A percentile compares a stretch with the other conserved stretches of the same genome.
Evolutionary conservation across 2,888 invertebrate species (phyloP).

Genomic region (Abrostola tripartita): DNA sequence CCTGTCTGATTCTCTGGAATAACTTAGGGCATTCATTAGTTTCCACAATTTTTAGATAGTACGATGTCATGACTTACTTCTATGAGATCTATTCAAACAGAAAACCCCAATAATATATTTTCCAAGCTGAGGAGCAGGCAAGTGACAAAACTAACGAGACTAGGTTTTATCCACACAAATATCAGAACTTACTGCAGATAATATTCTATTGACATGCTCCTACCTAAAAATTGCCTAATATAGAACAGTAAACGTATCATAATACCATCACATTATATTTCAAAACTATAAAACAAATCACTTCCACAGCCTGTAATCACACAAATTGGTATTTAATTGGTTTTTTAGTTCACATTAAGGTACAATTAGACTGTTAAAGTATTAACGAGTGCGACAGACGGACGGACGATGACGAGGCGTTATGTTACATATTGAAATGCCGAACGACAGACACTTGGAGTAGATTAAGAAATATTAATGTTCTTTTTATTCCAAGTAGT

Average conservation of each 20-base stretch:
- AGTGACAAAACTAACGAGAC: no score
- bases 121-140: no score
- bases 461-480: not conserved
- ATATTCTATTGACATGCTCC: not conserved
- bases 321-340: constrained; percentile 69
- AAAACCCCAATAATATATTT: no score
- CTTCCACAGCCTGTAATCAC: constrained; percentile 56
- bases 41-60: no score
- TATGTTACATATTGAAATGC: constrained; percentile 54
- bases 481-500: not conserved
- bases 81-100: no score
- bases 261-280: constrained; percentile 34
- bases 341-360: constrained; percentile 64
- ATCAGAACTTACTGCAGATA: no score
- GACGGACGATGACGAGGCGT: constrained; percentile 61
- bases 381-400: constrained; percentile 69
- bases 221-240: not conserved
- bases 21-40: no score
- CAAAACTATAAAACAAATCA: constrained; percentile 42
- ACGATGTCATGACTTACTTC: no score
- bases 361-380: constrained; percentile 66
- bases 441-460: constrained; percentile 44
- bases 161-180: no score
- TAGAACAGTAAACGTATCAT: constrained; percentile 6
- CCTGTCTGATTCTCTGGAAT: no score